phyloP scores from a whole-genome alignment of 2,113 vertebrate genomes.

The Caranx ignobilis region DNA sequence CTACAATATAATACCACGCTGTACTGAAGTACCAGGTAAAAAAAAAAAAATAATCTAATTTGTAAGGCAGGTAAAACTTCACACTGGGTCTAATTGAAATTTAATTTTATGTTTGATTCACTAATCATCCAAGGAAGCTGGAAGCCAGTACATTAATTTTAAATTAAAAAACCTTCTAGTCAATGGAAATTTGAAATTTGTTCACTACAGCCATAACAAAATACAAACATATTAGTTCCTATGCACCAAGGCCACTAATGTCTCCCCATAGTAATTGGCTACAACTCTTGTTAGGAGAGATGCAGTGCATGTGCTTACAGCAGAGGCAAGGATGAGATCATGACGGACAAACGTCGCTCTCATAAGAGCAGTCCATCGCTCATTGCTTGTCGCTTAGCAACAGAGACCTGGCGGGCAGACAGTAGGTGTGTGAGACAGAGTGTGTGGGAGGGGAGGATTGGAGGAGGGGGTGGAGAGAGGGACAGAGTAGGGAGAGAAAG shows the following conservation, averaged over 20 bases:
- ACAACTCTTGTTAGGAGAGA: slow-evolving; percentile 16
- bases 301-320: slow-evolving; percentile 5
- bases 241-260: not conserved
- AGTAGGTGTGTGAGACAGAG: slow-evolving; percentile 83
- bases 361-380: slow-evolving; percentile 83
- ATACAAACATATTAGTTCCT: not conserved
- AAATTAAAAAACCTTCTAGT: not conserved
- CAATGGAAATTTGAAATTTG: not conserved
- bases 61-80: not conserved
- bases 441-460: slow-evolving; percentile 73
- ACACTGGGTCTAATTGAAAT: not conserved
- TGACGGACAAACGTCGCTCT: slow-evolving; percentile 83
- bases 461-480: slow-evolving; percentile 49
- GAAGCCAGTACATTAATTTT: not conserved
- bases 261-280: not conserved
- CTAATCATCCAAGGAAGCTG: not conserved
- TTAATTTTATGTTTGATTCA: not conserved
- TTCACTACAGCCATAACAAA: not conserved
- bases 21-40: not conserved
- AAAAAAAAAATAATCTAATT: not conserved
- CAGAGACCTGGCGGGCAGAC: slow-evolving; percentile 86
- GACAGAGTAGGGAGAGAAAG: slow-evolving; percentile 54
- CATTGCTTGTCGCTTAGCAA: slow-evolving; percentile 86
- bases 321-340: slow-evolving; percentile 71
- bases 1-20: not conserved